Percentiles rank a stretch among this genome's conserved stretches.
Evolutionary conservation across 2,888 invertebrate species (phyloP).

Genomic region (Pegoplata infirma): DNA sequence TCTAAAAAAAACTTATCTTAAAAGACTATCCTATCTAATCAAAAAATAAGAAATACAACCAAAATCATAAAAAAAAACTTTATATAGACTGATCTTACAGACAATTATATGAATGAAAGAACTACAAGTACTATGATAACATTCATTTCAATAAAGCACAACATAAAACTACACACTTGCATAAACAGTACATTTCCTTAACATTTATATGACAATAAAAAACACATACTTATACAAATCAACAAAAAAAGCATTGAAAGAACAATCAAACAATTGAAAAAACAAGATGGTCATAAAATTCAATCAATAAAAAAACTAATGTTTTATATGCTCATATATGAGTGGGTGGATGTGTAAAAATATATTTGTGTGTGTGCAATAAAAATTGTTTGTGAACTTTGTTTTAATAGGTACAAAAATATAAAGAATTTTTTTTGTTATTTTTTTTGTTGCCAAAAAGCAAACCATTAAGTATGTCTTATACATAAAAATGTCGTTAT

Average conservation of each 20-base stretch:
- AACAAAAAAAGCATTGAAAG: no score
- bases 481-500: conserved; percentile 35
- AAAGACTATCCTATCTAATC: no score
- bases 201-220: conserved; percentile 9
- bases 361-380: conserved; percentile 19
- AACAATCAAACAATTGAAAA: not conserved
- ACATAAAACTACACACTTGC: not conserved
- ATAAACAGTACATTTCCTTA: not conserved
- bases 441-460: not conserved
- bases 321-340: conserved; percentile 17
- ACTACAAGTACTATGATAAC: not conserved
- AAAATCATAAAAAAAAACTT: no score
- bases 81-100: conserved; percentile 7
- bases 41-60: no score
- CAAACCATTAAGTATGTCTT: not conserved
- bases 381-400: conserved; percentile 30
- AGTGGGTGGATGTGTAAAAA: conserved; percentile 1
- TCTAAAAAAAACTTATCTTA: no score
- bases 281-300: conserved; percentile 42
- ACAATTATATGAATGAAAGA: conserved; percentile 25
- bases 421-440: not conserved
- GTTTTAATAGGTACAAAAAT: not conserved
- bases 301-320: conserved; percentile 48
- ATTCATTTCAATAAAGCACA: conserved; percentile 1
- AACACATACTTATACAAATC: not conserved